These are phyloP conservation scores for Cydia pomonella DNA, from an alignment of 1,140 invertebrate species.

Conservation along the genomic window DNA sequence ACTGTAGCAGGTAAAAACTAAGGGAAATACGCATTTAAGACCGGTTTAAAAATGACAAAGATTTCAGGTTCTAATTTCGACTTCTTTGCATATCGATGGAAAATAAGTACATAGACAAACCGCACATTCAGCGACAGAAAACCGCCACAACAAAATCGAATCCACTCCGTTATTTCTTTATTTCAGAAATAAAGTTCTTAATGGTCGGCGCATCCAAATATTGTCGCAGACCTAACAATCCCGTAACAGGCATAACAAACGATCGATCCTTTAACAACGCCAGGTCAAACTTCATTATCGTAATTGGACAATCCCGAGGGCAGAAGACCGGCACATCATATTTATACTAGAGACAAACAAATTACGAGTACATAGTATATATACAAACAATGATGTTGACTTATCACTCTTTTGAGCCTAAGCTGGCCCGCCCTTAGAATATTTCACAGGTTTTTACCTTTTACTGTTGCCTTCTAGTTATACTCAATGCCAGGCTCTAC, in stretches of 20 bases:
- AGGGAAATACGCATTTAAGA: too few relatives aligned
- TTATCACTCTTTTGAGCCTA: too few relatives aligned
- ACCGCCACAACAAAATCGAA: neutral
- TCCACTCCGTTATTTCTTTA: neutral
- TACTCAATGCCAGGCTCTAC: too few relatives aligned
- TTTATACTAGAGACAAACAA: conserved; percentile 5
- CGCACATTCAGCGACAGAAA: neutral
- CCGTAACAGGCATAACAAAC: conserved; percentile 4
- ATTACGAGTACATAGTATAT: neutral
- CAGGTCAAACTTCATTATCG: conserved; percentile 51
- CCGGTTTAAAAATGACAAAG: too few relatives aligned
- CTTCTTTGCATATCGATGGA: too few relatives aligned
- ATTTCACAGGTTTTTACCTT: too few relatives aligned
- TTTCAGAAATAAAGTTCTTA: conserved; percentile 26
- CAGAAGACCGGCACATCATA: conserved; percentile 15
- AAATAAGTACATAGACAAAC: too few relatives aligned
- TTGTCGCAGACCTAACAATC: conserved; percentile 40
- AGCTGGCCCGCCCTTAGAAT: too few relatives aligned
- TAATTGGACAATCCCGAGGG: conserved; percentile 54
- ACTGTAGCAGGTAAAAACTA: too few relatives aligned
- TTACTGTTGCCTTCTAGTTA: too few relatives aligned
- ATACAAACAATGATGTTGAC: neutral
- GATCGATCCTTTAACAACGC: conserved; percentile 47
- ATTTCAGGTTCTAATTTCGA: too few relatives aligned
- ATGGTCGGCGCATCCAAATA: conserved; percentile 40